Conservation (phyloP, 2,113 vertebrate genomes). For the Crotalus tigris region DNA sequence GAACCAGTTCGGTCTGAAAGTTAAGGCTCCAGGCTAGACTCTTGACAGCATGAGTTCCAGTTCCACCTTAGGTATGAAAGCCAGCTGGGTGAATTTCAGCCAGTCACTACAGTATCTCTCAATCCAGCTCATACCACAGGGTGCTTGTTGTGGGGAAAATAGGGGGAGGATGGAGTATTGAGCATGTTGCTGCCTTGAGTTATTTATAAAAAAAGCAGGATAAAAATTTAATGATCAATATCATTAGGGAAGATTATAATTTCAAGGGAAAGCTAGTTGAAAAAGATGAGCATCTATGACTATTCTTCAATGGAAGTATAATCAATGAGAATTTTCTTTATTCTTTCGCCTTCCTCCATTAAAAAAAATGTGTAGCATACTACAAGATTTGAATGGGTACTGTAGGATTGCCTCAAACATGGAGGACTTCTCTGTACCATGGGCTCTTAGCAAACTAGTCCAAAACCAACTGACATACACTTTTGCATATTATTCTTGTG, state of each 20-base stretch:
- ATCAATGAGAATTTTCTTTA: neutral
- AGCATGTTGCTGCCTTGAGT: neutral
- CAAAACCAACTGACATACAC: neutral
- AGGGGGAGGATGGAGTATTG: neutral
- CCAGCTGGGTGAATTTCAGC: neutral
- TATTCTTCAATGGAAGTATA: neutral
- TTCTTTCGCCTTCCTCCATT: neutral
- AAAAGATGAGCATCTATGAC: neutral
- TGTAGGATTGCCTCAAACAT: neutral
- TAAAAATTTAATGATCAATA: neutral
- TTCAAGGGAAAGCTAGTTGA: neutral
- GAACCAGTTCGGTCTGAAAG: neutral
- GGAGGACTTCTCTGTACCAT: neutral
- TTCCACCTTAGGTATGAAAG: neutral
- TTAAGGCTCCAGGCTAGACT: neutral
- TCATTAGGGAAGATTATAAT: neutral
- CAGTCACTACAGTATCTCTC: neutral
- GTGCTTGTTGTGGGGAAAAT: neutral
- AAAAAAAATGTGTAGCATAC: neutral
- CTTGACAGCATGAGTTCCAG: neutral
- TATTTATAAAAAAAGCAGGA: neutral
- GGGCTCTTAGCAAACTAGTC: neutral
- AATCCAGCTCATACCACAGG: neutral
- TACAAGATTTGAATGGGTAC: neutral
- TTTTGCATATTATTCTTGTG: neutral